Evolutionary conservation across 2,113 vertebrate species (phyloP).

Genomic region (Spizaetus ornatus): DNA sequence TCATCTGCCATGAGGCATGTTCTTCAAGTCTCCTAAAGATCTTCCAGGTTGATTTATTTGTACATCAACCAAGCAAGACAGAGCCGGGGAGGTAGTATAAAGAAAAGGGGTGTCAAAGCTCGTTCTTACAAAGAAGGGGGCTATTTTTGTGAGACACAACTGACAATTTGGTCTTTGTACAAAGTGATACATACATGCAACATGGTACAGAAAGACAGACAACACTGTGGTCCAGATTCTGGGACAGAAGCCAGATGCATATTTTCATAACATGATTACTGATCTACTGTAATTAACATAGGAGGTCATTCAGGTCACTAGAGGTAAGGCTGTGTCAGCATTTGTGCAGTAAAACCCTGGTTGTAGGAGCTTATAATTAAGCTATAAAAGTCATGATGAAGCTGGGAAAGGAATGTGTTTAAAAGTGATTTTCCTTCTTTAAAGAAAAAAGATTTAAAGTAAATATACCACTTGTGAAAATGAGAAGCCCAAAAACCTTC

Average conservation of each 20-base stretch:
- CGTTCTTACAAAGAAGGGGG: not conserved
- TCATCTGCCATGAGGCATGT: not conserved
- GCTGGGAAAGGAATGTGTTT: constrained; percentile 11
- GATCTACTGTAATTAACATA: not conserved
- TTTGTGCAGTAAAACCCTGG: not conserved
- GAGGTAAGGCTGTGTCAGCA: constrained; percentile 12
- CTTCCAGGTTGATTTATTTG: not conserved
- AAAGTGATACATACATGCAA: not conserved
- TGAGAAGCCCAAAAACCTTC: not conserved
- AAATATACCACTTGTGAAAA: not conserved
- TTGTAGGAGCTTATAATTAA: constrained; percentile 44
- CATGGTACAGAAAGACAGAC: not conserved
- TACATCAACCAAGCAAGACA: not conserved
- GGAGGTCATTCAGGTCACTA: not conserved
- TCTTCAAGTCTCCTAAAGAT: not conserved
- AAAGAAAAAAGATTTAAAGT: not conserved
- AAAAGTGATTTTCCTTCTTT: not conserved
- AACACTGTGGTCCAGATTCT: not conserved
- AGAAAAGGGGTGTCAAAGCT: not conserved
- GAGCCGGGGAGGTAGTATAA: not conserved
- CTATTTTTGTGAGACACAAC: not conserved
- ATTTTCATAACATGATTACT: constrained; percentile 22
- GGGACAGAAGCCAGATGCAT: not conserved
- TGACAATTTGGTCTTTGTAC: not conserved
- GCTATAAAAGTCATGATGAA: not conserved